Evolutionary conservation across 2,888 invertebrate genomes (phyloP), one percentile per base, ranked within the genome.

Genomic region (Temnothorax unifasciatus): DNA sequence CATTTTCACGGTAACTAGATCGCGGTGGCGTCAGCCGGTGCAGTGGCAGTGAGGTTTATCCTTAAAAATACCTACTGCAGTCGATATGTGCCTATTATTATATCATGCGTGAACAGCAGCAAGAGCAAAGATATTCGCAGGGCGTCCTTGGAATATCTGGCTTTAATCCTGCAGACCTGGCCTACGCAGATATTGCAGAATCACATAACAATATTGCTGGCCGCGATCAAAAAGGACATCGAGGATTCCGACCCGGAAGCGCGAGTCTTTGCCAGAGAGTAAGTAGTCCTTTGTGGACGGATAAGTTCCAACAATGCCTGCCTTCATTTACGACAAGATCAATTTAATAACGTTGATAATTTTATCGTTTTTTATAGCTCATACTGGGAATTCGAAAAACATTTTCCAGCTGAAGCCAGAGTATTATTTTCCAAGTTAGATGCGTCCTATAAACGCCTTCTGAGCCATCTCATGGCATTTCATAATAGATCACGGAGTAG

Each of bases 161-260:
- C 97, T 85, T 95, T 97, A 88, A 95, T 99, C 84, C 95, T 99
- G 84, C 97, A 97, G 91, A 96, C 97, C 57, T 99, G 99, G 99
- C 96, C 97, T n/a, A 96, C 97, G 0, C 96, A 97, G 90, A 96
- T 97, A 0, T 95, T 99, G 81, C 99, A 99, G 94, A 97, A 97
- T 92, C 98, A 99, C 94, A 96, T 97, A 64, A 95, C 96, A 0
- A 95, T 96, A 1, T 95, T 99, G 3, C 97, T n/a, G 87, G 99
- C 99, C 89, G 97, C 98, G 0, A 97, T 99, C 29, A 96, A 97
- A 86, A 97, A 97, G 88, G 99, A 99, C 0, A 97, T 99, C 86
- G 96, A 97, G 2, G 99, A 99, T 96, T 99, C 99, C 0, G 99
- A 99, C 95, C 96, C 97, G 44, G 98, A 98, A 75, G 99, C 99